Evolutionary conservation across 2,888 invertebrate genomes (phyloP), one percentile per base, ranked within the genome.

Genomic region (Volucella inanis): DNA sequence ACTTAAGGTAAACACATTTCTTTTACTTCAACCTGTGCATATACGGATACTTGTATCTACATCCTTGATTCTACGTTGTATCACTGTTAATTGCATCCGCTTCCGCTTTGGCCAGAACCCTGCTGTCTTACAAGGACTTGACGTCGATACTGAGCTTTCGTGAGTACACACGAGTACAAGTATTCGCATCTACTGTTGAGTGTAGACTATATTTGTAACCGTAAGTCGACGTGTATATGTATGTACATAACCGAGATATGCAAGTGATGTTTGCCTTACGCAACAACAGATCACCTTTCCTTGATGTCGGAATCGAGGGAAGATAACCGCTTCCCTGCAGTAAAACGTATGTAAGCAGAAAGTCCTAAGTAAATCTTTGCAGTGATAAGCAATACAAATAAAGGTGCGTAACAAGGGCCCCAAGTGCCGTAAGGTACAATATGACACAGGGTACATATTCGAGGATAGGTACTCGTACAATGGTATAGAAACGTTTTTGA

Each of bases 21-120:
- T 77, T 61, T 70, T 31, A 12, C 15, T 54, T 65, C n/a, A 45
- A 47, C 47, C 12, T 6, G 6, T 14, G 15, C 71, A 59, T 55
- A 59, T 68, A 52, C 74, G 12, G 1, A 31, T 31, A 31, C 31
- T 62, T 31, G 15, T 8, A 6, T 8, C 38, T 12, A n/a, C n/a
- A 8, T 22, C 15, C 47, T 41, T 38, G 14, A 38, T 59, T 11
- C 50, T 77, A 43, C 61, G 71, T 59, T 54, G 67, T 65, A 77
- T 71, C 72, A 50, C 67, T 78, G 78, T 79, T 83, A 83, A 83
- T 83, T 83, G 79, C 78, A 83, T 79, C 74, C 68, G 65, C 50
- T 78, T 62, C 55, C 78, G 67, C 62, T 50, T 43, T 8, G 12
- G 43, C 64, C 43, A 52, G 18, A 31, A 9, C 59, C 54, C 1